A percentile compares a stretch with the other conserved stretches of the same genome.
These are phyloP conservation scores for Portunus trituberculatus DNA, from an alignment of 1,140 invertebrate species.

Conservation along the genomic window DNA sequence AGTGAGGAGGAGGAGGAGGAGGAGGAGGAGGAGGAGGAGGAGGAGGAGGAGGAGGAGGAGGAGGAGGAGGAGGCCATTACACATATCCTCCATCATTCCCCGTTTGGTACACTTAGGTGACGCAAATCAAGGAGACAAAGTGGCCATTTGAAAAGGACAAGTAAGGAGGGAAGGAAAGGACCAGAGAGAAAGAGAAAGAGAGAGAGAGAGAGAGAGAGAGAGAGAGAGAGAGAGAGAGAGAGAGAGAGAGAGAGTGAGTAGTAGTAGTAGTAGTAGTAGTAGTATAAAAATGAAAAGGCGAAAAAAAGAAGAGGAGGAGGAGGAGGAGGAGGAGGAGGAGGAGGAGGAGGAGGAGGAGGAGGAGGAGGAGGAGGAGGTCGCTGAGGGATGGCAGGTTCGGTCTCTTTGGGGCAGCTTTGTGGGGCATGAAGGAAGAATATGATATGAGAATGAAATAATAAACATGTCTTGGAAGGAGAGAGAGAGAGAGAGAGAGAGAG, in stretches of 20 bases:
- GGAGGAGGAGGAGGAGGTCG: neutral
- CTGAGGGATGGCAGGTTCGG: neutral
- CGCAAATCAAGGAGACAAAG: neutral
- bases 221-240: neutral
- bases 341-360: no score
- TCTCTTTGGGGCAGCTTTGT: neutral
- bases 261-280: neutral
- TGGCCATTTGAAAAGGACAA: neutral
- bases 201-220: neutral
- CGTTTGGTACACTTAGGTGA: neutral
- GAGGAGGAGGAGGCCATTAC: neutral
- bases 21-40: constrained; percentile 6
- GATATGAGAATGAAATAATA: constrained; percentile 15
- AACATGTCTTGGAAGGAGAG: neutral
- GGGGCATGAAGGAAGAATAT: constrained; percentile 3
- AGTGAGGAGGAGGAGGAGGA: neutral
- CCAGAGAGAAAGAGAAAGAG: neutral
- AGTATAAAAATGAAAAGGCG: neutral
- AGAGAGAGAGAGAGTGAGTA: neutral
- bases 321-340: neutral
- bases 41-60: neutral
- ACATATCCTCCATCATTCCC: neutral
- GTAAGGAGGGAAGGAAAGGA: neutral
- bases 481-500: neutral
- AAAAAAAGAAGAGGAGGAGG: neutral